Conservation (phyloP, 2,888 invertebrate genomes). For the Odontocerum albicorne region DNA sequence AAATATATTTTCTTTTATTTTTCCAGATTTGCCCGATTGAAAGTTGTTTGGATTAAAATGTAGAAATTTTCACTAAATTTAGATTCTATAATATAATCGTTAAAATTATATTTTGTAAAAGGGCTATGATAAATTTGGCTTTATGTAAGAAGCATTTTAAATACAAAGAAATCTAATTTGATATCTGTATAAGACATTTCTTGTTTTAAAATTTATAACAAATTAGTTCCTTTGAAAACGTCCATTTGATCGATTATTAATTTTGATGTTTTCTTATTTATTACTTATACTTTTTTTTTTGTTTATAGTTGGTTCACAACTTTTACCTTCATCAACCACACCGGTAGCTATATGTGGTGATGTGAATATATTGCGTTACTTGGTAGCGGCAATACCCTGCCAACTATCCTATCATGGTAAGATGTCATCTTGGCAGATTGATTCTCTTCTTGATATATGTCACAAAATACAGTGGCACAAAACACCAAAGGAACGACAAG, state of each 20-base stretch:
- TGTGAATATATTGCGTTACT: slow-evolving; percentile 71
- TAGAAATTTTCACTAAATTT: no score
- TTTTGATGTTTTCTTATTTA: no score
- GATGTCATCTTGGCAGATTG: slow-evolving; percentile 52
- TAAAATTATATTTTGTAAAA: no score
- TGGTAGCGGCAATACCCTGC: slow-evolving; percentile 58
- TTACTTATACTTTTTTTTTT: slow-evolving; percentile 40
- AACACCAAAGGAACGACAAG: slow-evolving; percentile 47
- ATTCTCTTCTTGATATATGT: slow-evolving; percentile 67
- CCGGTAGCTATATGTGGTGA: slow-evolving; percentile 68
- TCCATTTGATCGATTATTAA: no score
- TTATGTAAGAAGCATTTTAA: not conserved
- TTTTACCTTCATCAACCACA: slow-evolving; percentile 59
- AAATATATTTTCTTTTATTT: no score
- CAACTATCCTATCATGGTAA: slow-evolving; percentile 58
- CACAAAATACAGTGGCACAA: slow-evolving; percentile 56
- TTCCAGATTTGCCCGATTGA: no score
- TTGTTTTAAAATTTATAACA: no score
- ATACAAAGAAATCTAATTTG: not conserved
- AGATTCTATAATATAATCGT: no score
- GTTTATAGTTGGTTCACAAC: slow-evolving; percentile 60
- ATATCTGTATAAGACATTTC: not conserved
- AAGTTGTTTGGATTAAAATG: no score
- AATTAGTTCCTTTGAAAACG: no score
- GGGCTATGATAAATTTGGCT: no score